A percentile compares a stretch with the other conserved stretches of the same genome.
Conservation (phyloP, 2,113 vertebrate genomes). For the Rhinogobius similis region DNA sequence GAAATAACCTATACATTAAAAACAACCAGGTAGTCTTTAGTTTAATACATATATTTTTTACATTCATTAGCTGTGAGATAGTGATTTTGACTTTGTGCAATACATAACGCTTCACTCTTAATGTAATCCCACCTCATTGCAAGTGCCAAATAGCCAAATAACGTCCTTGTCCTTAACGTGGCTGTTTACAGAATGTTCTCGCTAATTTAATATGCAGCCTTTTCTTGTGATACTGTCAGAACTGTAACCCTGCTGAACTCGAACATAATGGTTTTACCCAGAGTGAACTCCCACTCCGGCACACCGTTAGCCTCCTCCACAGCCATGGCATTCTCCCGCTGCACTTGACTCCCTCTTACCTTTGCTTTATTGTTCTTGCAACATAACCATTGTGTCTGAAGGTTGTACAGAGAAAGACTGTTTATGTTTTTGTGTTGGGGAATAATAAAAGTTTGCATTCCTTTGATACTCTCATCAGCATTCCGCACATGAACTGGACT, state of each 20-base stretch:
- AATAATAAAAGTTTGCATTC: background rate
- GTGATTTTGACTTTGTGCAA: background rate
- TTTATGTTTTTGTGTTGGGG: background rate
- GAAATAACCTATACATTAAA: no score
- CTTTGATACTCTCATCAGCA: background rate
- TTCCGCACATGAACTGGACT: background rate
- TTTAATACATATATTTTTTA: no score
- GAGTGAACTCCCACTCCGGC: background rate
- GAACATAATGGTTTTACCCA: background rate
- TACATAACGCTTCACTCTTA: background rate
- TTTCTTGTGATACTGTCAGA: background rate
- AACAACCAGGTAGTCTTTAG: no score
- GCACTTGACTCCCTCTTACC: background rate
- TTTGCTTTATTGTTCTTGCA: background rate
- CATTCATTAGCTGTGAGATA: no score
- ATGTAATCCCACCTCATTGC: background rate
- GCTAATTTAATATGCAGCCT: background rate
- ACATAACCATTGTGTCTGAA: background rate
- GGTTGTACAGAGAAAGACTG: background rate
- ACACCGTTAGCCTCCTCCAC: background rate
- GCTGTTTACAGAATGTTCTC: background rate
- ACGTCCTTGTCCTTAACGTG: background rate
- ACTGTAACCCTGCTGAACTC: background rate
- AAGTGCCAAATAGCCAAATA: background rate
- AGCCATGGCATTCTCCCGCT: background rate